These are phyloP conservation scores for Percopsis omiscomaycus DNA, from an alignment of 2,797 vertebrate genomes.

Conservation along the genomic window DNA sequence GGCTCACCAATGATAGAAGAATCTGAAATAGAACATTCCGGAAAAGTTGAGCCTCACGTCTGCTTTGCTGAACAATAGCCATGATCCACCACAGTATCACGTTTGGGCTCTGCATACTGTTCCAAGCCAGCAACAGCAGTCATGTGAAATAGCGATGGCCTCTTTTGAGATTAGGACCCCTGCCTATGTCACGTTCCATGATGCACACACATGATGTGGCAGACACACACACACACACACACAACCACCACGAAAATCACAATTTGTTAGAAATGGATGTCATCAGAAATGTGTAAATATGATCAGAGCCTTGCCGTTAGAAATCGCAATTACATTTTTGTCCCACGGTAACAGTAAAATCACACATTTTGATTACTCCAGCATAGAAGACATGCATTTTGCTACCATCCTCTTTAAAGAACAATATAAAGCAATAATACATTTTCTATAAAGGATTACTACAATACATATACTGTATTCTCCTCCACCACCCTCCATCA, in stretches of 20 bases:
- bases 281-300: too few relatives aligned
- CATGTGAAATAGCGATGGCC: slow-evolving; percentile 60
- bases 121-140: slow-evolving; percentile 43
- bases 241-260: neutral
- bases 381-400: neutral
- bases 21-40: slow-evolving; percentile 68
- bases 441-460: neutral
- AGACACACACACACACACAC: slow-evolving; percentile 1
- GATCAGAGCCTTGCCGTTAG: neutral
- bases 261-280: neutral
- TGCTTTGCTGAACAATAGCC: slow-evolving; percentile 58
- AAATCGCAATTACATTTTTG: neutral
- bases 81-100: slow-evolving; percentile 50
- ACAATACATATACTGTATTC: too few relatives aligned
- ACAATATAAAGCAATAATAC: too few relatives aligned
- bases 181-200: slow-evolving; percentile 58
- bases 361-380: neutral
- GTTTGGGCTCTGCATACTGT: slow-evolving; percentile 43
- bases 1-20: slow-evolving; percentile 41
- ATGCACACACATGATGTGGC: slow-evolving; percentile 16
- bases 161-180: slow-evolving; percentile 62
- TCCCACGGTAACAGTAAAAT: neutral
- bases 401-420: too few relatives aligned
- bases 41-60: slow-evolving; percentile 49
- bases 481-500: neutral